Conservation (phyloP, 1,140 invertebrate species). For the Batillaria attramentaria region DNA sequence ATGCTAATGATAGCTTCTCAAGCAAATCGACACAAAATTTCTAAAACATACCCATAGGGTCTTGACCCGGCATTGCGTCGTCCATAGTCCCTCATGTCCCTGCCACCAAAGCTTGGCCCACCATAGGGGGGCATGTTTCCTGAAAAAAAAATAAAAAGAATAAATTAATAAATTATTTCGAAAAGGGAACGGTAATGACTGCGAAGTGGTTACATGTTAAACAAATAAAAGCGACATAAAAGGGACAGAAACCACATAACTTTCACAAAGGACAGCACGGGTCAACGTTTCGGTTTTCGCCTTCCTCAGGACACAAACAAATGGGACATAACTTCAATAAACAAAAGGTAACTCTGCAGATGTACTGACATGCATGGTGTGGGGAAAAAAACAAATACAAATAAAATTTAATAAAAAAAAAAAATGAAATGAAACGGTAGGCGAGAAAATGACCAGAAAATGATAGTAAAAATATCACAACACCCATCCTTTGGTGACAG, state of each 20-base stretch:
- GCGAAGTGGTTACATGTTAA: neutral
- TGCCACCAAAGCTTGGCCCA: constrained; percentile 13
- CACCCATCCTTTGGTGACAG: too few species aligned
- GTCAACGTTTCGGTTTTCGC: neutral
- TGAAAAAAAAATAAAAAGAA: neutral
- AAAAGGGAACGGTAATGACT: neutral
- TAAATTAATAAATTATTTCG: too few species aligned
- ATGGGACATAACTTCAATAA: neutral
- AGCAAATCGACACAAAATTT: too few species aligned
- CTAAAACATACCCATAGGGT: constrained; percentile 16
- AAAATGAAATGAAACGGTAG: too few species aligned
- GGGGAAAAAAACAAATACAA: too few species aligned
- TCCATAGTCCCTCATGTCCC: constrained; percentile 5
- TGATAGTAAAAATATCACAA: too few species aligned
- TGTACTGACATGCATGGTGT: too few species aligned
- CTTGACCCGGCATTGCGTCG: neutral
- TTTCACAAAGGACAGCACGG: neutral
- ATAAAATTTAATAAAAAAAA: too few species aligned
- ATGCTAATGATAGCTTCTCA: too few species aligned
- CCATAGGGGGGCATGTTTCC: constrained; percentile 24
- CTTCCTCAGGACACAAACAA: neutral
- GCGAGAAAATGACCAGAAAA: too few species aligned
- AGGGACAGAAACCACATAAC: neutral
- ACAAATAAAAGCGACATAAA: neutral
- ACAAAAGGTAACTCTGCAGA: too few species aligned